A percentile compares a stretch with the other conserved stretches of the same genome.
These are phyloP conservation scores for Notarius lentiginosus DNA, from an alignment of 2,113 vertebrate genomes.

Conservation along the genomic window DNA sequence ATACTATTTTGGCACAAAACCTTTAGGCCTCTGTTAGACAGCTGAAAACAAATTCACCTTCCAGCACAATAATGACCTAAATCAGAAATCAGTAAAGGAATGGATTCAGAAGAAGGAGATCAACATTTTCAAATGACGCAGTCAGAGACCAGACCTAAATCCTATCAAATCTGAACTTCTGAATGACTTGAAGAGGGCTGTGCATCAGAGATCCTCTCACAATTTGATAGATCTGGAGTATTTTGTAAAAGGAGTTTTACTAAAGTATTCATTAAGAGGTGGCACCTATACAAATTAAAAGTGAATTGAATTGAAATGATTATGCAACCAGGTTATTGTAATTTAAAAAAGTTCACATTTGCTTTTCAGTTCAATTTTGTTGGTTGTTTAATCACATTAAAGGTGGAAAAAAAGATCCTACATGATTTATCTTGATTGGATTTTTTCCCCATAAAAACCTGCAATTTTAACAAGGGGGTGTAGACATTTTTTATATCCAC, in stretches of 20 bases:
- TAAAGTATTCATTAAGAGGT: background rate
- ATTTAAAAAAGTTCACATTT: no score
- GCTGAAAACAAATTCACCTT: background rate
- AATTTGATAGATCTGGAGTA: background rate
- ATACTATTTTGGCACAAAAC: background rate
- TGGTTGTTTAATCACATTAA: background rate
- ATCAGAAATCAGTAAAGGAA: background rate
- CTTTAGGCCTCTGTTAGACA: background rate
- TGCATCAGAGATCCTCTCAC: background rate
- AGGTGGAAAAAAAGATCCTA: background rate
- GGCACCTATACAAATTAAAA: no score
- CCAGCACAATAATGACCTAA: background rate
- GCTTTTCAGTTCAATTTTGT: background rate
- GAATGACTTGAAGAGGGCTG: background rate
- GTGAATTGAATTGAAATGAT: no score
- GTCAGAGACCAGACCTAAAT: background rate
- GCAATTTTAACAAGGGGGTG: background rate
- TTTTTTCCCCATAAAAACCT: background rate
- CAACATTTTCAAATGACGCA: background rate
- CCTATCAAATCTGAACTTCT: background rate
- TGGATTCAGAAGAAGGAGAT: background rate
- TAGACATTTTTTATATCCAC: background rate
- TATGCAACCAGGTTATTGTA: background rate
- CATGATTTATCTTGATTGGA: background rate
- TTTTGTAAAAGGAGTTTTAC: background rate